phyloP scores from a whole-genome alignment of 2,888 invertebrate genomes.

The Lysandra coridon region DNA sequence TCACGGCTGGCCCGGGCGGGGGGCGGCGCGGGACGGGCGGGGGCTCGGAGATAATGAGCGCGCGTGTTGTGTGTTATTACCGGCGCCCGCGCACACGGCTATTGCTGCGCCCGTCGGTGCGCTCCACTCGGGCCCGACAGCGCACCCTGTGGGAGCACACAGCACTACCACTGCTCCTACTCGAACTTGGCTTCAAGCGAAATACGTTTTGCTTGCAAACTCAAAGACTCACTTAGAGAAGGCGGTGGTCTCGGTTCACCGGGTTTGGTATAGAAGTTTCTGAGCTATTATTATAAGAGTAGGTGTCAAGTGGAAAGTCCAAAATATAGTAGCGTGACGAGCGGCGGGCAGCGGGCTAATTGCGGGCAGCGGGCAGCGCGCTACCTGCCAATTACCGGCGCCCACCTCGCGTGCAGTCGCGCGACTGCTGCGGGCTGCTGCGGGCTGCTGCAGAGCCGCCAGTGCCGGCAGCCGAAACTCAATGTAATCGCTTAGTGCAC shows the following conservation, averaged over 20 bases:
- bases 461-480: neutral
- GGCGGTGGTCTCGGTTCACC: neutral
- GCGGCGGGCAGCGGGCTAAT: slow-evolving; percentile 30
- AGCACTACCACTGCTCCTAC: neutral
- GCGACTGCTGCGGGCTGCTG: slow-evolving; percentile 3
- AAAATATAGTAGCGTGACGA: slow-evolving; percentile 35
- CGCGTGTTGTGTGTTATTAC: slow-evolving; percentile 25
- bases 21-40: slow-evolving; percentile 37
- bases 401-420: slow-evolving; percentile 7
- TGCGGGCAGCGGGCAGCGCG: slow-evolving; percentile 16
- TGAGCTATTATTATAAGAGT: neutral
- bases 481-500: too few species aligned
- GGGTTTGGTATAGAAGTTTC: neutral
- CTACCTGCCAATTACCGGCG: slow-evolving; percentile 33
- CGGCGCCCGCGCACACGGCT: slow-evolving; percentile 44
- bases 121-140: slow-evolving; percentile 31
- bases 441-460: neutral
- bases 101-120: slow-evolving; percentile 50
- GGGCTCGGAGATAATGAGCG: slow-evolving; percentile 24
- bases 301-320: slow-evolving; percentile 27
- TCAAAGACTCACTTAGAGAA: neutral
- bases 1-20: neutral
- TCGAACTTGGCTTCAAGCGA: neutral
- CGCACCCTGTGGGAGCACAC: neutral
- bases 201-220: neutral